Conservation (phyloP, 2,888 invertebrate genomes). For the Cephus nigrinus region DNA sequence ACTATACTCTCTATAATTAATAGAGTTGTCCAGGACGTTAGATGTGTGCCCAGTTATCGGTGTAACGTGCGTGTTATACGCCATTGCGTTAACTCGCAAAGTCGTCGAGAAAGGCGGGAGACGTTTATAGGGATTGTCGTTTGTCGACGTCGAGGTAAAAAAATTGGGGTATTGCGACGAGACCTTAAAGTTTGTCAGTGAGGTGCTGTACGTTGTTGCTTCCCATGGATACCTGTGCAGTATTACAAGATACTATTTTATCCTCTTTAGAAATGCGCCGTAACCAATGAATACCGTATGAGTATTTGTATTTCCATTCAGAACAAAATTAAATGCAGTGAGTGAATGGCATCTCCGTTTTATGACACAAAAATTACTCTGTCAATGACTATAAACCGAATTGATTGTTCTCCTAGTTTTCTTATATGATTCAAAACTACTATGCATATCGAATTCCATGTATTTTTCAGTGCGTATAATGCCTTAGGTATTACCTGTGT, state of each 20-base stretch:
- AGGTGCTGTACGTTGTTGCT: slow-evolving; percentile 56
- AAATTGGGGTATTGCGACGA: slow-evolving; percentile 44
- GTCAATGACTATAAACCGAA: no score
- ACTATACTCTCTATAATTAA: slow-evolving; percentile 9
- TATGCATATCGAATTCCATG: no score
- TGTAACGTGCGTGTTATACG: slow-evolving; percentile 26
- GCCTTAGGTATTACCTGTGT: slow-evolving; percentile 57
- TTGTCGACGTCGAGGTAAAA: slow-evolving; percentile 33
- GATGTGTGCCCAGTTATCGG: slow-evolving; percentile 17
- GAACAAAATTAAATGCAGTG: no score
- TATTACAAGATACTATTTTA: slow-evolving; percentile 19
- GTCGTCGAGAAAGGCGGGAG: slow-evolving; percentile 7
- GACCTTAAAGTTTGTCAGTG: slow-evolving; percentile 49
- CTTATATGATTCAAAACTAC: no score
- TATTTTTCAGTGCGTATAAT: no score
- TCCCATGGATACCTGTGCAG: slow-evolving; percentile 60
- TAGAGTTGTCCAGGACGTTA: slow-evolving; percentile 22
- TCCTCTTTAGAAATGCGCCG: no score
- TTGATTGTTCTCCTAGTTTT: no score
- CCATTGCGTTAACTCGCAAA: neutral
- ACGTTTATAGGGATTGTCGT: slow-evolving; percentile 31
- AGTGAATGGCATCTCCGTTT: no score
- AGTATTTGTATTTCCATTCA: no score
- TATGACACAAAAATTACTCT: no score
- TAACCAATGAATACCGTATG: no score